phyloP scores from a whole-genome alignment of 1,140 invertebrate genomes.

The Drosophila albomicans region DNA sequence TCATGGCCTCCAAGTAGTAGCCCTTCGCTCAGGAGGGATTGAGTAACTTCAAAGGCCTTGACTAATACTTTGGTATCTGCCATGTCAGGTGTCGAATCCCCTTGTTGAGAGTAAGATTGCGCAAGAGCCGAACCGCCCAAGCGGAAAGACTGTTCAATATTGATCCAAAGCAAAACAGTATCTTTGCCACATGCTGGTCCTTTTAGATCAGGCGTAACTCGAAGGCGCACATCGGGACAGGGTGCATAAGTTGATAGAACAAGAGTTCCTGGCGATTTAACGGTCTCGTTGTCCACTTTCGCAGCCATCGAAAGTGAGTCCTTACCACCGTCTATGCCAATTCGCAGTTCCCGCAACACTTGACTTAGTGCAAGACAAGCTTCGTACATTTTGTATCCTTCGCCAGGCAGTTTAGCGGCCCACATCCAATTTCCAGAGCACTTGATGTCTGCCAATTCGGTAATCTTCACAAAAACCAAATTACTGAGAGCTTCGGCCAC shows the following conservation, averaged over 20 bases:
- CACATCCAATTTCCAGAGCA: constrained; percentile 99
- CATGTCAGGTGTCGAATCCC: constrained; percentile 92
- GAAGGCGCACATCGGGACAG: constrained; percentile 93
- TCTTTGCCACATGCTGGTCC: constrained; percentile 86
- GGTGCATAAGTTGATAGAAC: constrained; percentile 98
- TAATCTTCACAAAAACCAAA: constrained; percentile 96
- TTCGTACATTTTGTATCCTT: constrained; percentile 94
- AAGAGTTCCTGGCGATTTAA: constrained; percentile 96
- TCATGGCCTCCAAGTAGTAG: constrained; percentile 96
- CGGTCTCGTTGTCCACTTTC: constrained; percentile 89
- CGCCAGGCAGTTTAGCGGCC: constrained; percentile 96
- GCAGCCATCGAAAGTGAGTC: constrained; percentile 99
- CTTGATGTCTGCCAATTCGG: constrained; percentile 94
- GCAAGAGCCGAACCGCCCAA: constrained; percentile 96
- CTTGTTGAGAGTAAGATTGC: constrained; percentile 95
- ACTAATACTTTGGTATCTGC: constrained; percentile 89
- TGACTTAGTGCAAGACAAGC: constrained; percentile 95
- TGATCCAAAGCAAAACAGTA: constrained; percentile 89
- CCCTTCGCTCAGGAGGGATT: constrained; percentile 91
- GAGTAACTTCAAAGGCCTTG: constrained; percentile 92
- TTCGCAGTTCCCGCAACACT: constrained; percentile 93
- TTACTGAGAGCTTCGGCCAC: constrained; percentile 98
- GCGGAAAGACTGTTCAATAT: constrained; percentile 88
- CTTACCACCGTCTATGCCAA: constrained; percentile 98
- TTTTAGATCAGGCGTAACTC: constrained; percentile 96